Base-by-base conservation (phyloP, 2,113 vertebrate genomes). In the Bubo bubo region DNA sequence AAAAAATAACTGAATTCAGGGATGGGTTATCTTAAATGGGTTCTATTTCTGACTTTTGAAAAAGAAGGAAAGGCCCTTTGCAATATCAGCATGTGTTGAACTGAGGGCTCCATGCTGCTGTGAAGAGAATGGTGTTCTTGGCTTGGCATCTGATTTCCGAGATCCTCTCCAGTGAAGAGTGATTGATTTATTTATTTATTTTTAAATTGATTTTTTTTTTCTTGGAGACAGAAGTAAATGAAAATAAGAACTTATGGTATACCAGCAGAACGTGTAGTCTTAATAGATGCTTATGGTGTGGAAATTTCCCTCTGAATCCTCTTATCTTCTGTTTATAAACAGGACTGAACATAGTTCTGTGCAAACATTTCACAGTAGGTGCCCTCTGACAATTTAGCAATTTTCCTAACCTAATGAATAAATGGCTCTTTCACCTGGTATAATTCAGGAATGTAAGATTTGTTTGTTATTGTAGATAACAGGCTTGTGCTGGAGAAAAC, bases 331-430 rank as follows among this genome's bases (percentile, higher is more conserved):
- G 55, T 93, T 97, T 96, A 92, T 97, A 93, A 95, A 91, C 60
- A 95, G 67, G 79, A 60, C 35, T 39, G 66, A 94, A 81, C 63
- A 66, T 37, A 64, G 56, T 90, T 95, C 87, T 88, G 56, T 93
- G 67, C 89, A 85, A 92, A 71, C 22, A n/a, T 66, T 90, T 93
- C 90, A 94, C 95, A 86, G 94, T 79, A 93, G 92, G 83, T 95
- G 73, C 94, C 87, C 95, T 93, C 92, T 93, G 86, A 97, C 83
- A 90, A 72, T 86, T 55, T 94, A 75, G 70, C 68, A 77, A 73
- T 95, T 97, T 96, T 88, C 84, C 81, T 62, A 95, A 90, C 75
- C 37, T 91, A 77, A 86, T 81, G 75, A 95, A 96, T 95, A 95
- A 97, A 94, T 94, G 84, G 77, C 90, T 96, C 90, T 82, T 96